Conservation (phyloP, 2,797 vertebrate genomes). For the Aplochiton taeniatus region DNA sequence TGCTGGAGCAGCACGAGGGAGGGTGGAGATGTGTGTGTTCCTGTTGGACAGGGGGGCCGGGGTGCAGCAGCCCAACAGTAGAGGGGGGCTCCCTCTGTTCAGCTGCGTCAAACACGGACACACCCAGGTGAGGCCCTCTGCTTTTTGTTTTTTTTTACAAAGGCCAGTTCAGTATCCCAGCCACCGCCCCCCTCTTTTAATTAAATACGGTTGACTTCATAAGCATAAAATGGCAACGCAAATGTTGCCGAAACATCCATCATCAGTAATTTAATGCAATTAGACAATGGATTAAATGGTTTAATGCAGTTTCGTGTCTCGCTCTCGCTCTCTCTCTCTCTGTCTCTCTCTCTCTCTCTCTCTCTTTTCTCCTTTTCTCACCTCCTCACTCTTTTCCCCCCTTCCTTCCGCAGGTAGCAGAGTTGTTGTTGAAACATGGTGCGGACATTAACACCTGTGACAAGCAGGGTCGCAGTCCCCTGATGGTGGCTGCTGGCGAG, state of each 20-base stretch:
- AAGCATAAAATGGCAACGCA: no score
- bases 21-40: conserved; percentile 82
- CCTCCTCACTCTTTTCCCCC: not conserved
- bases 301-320: not conserved
- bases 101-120: conserved; percentile 91
- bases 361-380: not conserved
- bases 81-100: conserved; percentile 84
- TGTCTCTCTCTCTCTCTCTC: not conserved
- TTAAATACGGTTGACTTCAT: no score
- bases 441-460: conserved; percentile 85
- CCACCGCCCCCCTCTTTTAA: no score
- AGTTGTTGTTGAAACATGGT: conserved; percentile 83
- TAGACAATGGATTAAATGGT: not conserved
- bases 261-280: no score
- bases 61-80: conserved; percentile 81
- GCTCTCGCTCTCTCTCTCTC: not conserved
- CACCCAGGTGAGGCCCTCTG: conserved; percentile 81
- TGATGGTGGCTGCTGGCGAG: conserved; percentile 93
- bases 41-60: conserved; percentile 82
- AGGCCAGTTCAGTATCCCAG: not conserved
- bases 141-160: not conserved
- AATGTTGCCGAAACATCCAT: no score
- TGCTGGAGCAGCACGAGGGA: conserved; percentile 90
- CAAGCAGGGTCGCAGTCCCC: conserved; percentile 88
- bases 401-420: conserved; percentile 78